Base-by-base conservation (phyloP, 2,888 invertebrate genomes). In the Thelaira solivaga region DNA sequence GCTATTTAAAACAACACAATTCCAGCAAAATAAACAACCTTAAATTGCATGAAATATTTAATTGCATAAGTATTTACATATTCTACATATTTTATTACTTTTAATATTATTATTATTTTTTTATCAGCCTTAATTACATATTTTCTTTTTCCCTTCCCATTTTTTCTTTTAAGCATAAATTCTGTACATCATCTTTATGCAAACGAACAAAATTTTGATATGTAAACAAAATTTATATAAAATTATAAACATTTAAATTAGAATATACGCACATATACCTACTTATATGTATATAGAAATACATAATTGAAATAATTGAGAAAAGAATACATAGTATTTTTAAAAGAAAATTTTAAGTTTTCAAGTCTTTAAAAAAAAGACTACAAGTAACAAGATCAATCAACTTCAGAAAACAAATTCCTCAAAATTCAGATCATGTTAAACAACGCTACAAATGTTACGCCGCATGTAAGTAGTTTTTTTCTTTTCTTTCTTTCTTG, bases 401-500 rank as follows among this genome's bases (percentile, higher is more conserved):
- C 71, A 65, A 65, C 49, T 68, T 72, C 57, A 69, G 55, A 31
- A 65, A 65, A 72, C 31, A 47, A 57, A 75, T 49, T 62, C 65
- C 71, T 81, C 80, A 81, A 83, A 84, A 83, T 83, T 82, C 80
- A 82, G 80, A 83, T 83, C 82, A 84, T 84, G 84, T 81, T 84
- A 82, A 84, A 84, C 84, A 83, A 84, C 84, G 84, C 82, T 82
- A 82, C 83, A 80, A 83, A 83, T 80, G 65, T 81, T 77, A 80
- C 83, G 82, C 83, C 82, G 84, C 83, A 84, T 84, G 84, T 84
- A 84, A 84, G 84, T 84, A 84, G 80, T 83, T 80, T 72, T 53
- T 53, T 64, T 71, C 68, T 53, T 69, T 83, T 80, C 69, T 53
- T 53, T 64, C 67, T 71, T 53, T 69, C 57, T 53, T 62, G 62